Percentiles rank a stretch among this genome's conserved stretches.
Evolutionary conservation across 2,888 invertebrate species (phyloP).

Genomic region (Conistra vaccinii): DNA sequence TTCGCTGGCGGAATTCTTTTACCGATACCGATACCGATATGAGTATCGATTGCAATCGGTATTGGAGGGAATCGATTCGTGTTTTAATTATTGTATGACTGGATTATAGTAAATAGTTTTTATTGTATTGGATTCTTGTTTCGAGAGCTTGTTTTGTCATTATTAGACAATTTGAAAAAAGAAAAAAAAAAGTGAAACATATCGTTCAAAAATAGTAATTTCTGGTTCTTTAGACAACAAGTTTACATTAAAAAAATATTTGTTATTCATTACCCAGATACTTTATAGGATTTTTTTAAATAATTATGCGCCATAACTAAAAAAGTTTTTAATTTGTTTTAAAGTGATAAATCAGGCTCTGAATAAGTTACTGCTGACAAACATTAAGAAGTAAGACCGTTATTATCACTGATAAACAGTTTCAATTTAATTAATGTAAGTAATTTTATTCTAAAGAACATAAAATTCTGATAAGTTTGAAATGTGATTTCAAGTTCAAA

Average conservation of each 20-base stretch:
- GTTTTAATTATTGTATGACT: slow-evolving; percentile 38
- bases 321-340: neutral
- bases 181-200: neutral
- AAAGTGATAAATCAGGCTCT: neutral
- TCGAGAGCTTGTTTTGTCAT: slow-evolving; percentile 30
- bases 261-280: neutral
- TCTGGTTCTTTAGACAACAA: neutral
- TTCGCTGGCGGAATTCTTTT: slow-evolving; percentile 77
- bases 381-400: neutral
- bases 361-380: neutral
- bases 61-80: slow-evolving; percentile 48
- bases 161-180: neutral
- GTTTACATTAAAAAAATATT: neutral
- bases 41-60: slow-evolving; percentile 63
- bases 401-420: neutral
- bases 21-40: slow-evolving; percentile 76
- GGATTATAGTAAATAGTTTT: slow-evolving; percentile 35
- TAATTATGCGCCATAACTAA: neutral
- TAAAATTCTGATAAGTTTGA: neutral
- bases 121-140: slow-evolving; percentile 9
- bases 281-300: accelerated
- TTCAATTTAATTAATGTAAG: neutral
- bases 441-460: neutral
- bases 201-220: neutral
- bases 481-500: neutral